A percentile compares a stretch with the other conserved stretches of the same genome.
Conservation (phyloP, 2,797 vertebrate species). For the Menidia menidia region DNA sequence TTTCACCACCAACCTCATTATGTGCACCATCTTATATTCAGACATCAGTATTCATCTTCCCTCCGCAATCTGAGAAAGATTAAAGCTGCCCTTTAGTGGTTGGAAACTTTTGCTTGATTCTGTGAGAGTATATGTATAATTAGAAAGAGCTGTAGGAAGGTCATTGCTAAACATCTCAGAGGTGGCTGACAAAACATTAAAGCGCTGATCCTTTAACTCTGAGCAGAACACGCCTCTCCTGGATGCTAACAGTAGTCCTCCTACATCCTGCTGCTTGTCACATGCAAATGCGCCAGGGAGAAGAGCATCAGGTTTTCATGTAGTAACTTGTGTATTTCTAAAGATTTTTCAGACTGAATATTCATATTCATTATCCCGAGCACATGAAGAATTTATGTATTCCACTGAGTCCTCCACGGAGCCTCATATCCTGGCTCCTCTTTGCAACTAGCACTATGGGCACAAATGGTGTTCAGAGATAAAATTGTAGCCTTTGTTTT, state of each 20-base stretch:
- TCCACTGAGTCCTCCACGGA: too few relatives aligned
- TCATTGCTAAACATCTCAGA: slow-evolving; percentile 40
- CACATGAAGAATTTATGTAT: too few relatives aligned
- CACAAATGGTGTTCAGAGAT: too few relatives aligned
- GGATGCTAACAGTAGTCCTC: slow-evolving; percentile 34
- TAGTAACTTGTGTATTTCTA: background rate
- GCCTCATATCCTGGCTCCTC: too few relatives aligned
- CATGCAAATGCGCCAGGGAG: slow-evolving; percentile 2
- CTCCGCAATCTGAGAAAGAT: slow-evolving; percentile 30
- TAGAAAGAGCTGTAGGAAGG: slow-evolving; percentile 40
- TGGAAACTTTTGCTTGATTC: slow-evolving; percentile 46
- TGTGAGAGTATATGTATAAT: slow-evolving; percentile 30
- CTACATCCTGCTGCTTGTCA: slow-evolving; percentile 2
- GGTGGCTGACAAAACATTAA: slow-evolving; percentile 32
- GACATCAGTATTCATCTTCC: slow-evolving; percentile 41
- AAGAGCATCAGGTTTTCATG: background rate
- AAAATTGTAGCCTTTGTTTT: too few relatives aligned
- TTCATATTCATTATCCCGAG: background rate
- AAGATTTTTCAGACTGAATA: too few relatives aligned
- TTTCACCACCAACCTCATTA: too few relatives aligned
- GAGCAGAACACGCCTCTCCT: slow-evolving; percentile 24
- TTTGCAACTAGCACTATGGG: too few relatives aligned
- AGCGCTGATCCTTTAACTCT: slow-evolving; percentile 37
- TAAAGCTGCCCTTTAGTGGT: slow-evolving; percentile 53
- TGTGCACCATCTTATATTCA: slow-evolving; percentile 2